Base-by-base conservation (phyloP, 1,140 invertebrate species). In the Trichogramma pretiosum region DNA sequence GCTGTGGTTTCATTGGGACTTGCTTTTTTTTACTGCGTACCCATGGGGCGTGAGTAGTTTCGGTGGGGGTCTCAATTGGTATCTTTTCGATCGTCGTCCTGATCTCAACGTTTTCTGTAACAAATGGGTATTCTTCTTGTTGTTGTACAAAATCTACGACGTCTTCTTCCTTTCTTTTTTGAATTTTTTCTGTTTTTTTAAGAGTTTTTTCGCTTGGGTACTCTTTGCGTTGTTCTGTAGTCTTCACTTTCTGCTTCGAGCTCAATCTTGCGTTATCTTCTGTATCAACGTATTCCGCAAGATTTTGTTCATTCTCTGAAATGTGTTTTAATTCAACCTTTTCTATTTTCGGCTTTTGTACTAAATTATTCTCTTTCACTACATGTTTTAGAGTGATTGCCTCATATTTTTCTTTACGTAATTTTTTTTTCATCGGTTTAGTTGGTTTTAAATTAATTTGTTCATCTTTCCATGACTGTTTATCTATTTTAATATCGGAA, bases 401-500 rank as follows among this genome's bases (percentile, higher is more conserved):
- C 53, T 74, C 70, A 5, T 72, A 1, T 0, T 48, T 56, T 50
- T 74, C 66, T 58, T 70, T 75, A 1, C 56, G 57, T 23, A 66
- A 52, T 55, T 65, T 62, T 54, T 72, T 74, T 17, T 45, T 60
- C 40, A 67, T 53, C 30, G 61, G 58, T 50, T 58, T 61, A 2
- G 63, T 52, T 48, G 59, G 62, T 43, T 68, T 72, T 2, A 74
- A 28, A 22, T 56, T 59, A 18, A 59, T 56, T 59, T 61, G 65
- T 63, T 81, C 77, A 56, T 79, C 70, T 24, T 67, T 78, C 74
- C 77, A 78, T 55, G 16, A 60, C 50, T 46, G 58, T 50, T 56
- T 66, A 61, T 67, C 22, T 53, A 28, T 11, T 24, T 3, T 21
- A 16, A 34, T 33, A 59, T 16, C 60, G 56, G 26, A 14, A 14